These are phyloP conservation scores for Nephrocerus scutellatus DNA, from an alignment of 2,888 invertebrate species.

Conservation along the genomic window DNA sequence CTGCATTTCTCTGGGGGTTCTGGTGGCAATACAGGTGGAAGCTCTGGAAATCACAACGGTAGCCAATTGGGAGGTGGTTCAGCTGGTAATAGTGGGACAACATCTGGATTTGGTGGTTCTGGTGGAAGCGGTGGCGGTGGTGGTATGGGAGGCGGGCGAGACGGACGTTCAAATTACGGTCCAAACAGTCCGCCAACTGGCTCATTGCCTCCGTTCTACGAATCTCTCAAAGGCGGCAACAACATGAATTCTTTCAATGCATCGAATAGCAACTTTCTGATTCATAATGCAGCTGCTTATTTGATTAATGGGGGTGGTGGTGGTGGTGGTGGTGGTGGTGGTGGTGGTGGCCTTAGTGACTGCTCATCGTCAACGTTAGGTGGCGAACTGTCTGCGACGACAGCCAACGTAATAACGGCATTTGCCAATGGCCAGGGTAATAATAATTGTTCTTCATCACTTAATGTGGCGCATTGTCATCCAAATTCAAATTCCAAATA, in stretches of 20 bases:
- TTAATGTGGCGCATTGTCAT: too few species aligned
- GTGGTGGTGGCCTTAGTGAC: constrained; percentile 26
- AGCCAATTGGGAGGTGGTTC: constrained; percentile 39
- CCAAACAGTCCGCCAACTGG: constrained; percentile 84
- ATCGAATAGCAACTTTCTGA: constrained; percentile 50
- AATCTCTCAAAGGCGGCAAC: constrained; percentile 75
- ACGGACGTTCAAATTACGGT: constrained; percentile 78
- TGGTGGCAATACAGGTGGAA: constrained; percentile 46
- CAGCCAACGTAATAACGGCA: constrained; percentile 30
- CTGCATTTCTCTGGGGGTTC: too few species aligned
- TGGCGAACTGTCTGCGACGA: too few species aligned
- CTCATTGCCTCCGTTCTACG: constrained; percentile 82
- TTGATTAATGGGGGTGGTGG: constrained; percentile 49
- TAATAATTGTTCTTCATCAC: constrained; percentile 35
- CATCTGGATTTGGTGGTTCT: constrained; percentile 33
- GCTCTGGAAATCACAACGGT: constrained; percentile 52
- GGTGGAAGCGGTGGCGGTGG: constrained; percentile 59
- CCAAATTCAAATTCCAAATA: constrained; percentile 22
- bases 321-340: constrained; percentile 25
- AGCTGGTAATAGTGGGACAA: constrained; percentile 29
- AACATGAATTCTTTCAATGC: constrained; percentile 61
- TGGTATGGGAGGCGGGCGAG: constrained; percentile 70
- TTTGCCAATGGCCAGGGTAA: constrained; percentile 40
- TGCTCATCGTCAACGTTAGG: constrained; percentile 46
- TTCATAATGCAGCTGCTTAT: constrained; percentile 56